Conservation (phyloP, 92 coral and sea anemone species). For the Hydrozoanthus gracilis region DNA sequence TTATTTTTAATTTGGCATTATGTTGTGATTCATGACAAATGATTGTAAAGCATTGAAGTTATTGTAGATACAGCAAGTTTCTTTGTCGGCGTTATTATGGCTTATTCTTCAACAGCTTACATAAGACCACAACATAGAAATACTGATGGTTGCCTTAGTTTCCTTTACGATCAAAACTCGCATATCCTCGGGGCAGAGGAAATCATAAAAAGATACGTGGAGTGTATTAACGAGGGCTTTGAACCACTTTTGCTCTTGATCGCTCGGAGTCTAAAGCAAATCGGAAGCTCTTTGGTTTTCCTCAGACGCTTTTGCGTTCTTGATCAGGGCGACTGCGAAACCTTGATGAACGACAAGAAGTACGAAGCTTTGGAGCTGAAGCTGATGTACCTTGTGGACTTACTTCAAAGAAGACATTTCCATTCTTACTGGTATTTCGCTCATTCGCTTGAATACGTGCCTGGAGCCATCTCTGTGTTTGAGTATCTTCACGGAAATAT, state of each 20-base stretch:
- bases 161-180: constrained; percentile 6
- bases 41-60: too few species aligned
- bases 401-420: constrained; percentile 8
- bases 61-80: too few species aligned
- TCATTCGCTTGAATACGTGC: constrained; percentile 5
- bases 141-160: background rate
- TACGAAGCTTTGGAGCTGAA: constrained; percentile 30
- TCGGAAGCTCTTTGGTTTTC: constrained; percentile 11
- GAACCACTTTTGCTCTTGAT: constrained; percentile 22
- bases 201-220: background rate
- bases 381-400: constrained; percentile 25
- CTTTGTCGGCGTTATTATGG: too few species aligned
- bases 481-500: constrained; percentile 19
- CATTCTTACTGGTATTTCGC: constrained; percentile 32
- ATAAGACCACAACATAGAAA: too few species aligned
- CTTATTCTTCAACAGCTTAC: too few species aligned
- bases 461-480: background rate
- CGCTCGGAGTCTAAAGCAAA: constrained; percentile 1
- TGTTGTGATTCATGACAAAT: too few species aligned
- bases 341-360: constrained; percentile 31
- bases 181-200: constrained; percentile 1
- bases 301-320: constrained; percentile 15
- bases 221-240: constrained; percentile 7
- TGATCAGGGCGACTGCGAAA: constrained; percentile 34
- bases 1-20: too few species aligned